Conservation (phyloP, 2,888 invertebrate species). For the Lydus trimaculatus region DNA sequence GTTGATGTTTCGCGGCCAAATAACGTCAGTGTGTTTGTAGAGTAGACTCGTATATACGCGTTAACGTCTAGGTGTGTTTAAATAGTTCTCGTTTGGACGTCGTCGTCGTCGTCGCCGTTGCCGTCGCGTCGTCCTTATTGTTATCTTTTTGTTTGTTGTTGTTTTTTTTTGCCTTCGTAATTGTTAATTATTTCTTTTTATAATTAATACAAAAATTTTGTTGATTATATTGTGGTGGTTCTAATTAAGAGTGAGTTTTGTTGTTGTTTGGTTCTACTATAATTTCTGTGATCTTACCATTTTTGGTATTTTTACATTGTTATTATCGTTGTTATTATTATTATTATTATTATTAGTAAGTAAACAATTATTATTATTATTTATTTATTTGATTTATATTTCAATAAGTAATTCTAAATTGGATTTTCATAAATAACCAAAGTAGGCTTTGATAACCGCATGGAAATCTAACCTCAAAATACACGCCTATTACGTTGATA, state of each 20-base stretch:
- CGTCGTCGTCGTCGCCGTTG: not conserved
- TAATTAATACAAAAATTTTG: no score
- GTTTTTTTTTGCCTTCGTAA: not conserved
- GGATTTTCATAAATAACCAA: not conserved
- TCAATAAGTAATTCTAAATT: no score
- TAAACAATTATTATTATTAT: not conserved
- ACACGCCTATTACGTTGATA: not conserved
- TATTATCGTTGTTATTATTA: not conserved
- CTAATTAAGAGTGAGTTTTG: not conserved
- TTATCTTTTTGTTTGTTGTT: not conserved
- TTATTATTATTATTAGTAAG: not conserved
- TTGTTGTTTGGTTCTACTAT: not conserved
- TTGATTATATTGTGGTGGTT: no score
- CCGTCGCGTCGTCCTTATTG: not conserved
- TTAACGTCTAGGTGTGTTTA: not conserved
- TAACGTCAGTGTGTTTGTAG: not conserved
- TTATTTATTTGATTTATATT: not conserved
- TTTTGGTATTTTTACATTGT: not conserved
- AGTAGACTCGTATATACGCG: not conserved
- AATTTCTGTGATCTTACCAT: not conserved
- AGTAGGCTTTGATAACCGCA: not conserved
- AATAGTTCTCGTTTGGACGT: not conserved
- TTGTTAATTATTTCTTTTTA: not conserved
- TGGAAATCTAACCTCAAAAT: conserved; percentile 6
- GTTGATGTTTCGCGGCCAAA: not conserved